Evolutionary conservation across 2,113 vertebrate genomes (phyloP), one percentile per base, ranked within the genome.

Genomic region (Corythoichthys haematopterus): DNA sequence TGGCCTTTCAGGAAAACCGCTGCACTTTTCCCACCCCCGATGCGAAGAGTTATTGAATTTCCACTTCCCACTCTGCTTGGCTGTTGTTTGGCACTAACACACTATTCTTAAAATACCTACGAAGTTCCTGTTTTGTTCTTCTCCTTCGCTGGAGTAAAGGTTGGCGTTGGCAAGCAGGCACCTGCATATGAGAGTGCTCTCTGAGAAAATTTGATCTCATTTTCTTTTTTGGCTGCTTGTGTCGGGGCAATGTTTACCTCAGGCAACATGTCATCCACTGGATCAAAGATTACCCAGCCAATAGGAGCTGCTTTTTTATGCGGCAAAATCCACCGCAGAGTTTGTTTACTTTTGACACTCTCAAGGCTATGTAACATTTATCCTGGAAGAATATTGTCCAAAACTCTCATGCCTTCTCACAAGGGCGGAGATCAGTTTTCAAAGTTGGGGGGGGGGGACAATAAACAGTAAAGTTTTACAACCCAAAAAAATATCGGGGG

Each of bases 91-190:
- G 70, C 69, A 60, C 45, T 59, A 53, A 68, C 37, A 57, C 15
- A 64, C 75, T 75, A 66, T 77, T 77, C 80, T 75, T 80, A 81
- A 87, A 85, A 83, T 77, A 84, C 77, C 64, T 61, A 80, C 58
- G 66, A 74, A 64, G 73, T 68, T 70, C 60, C 62, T 66, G 59
- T 66, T 71, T 70, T 51, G 47, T 64, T 66, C 60, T 77, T 58
- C 14, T 83, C 74, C 67, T 82, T 66, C 65, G 65, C 69, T 62
- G 69, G 75, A 72, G 69, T 71, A 79, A 72, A 79, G 77, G 71
- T 78, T 69, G 52, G 71, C 53, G 35, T 84, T 77, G 69, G 69
- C 63, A 75, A 74, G 59, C 60, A 62, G 43, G 79, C 74, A 80
- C 79, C 80, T 78, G 79, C 64, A 66, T 48, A 69, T 43, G 28